Percentiles rank a stretch among this genome's conserved stretches.
phyloP scores from a whole-genome alignment of 2,113 vertebrate species.

The Misgurnus mizolepis region DNA sequence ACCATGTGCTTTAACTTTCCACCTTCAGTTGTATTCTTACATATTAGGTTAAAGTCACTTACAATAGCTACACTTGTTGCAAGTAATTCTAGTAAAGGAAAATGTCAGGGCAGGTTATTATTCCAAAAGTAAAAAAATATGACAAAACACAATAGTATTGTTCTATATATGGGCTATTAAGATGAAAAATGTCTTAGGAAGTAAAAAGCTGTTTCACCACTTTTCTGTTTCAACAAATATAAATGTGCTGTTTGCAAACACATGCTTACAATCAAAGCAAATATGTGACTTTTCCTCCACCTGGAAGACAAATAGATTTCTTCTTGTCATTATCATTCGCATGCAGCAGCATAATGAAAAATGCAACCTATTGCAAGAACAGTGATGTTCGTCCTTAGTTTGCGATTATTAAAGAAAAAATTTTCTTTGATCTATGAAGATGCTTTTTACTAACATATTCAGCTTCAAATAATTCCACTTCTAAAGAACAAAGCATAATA shows the following conservation, averaged over 20 bases:
- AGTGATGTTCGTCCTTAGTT: background rate
- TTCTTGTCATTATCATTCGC: background rate
- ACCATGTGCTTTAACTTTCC: background rate
- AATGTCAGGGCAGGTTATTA: too few species aligned
- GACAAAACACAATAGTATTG: background rate
- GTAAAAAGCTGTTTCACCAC: background rate
- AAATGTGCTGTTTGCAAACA: background rate
- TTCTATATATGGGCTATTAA: background rate
- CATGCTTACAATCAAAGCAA: slow-evolving; percentile 20
- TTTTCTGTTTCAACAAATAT: background rate
- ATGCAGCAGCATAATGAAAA: background rate
- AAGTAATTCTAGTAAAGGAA: too few species aligned
- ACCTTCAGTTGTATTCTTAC: too few species aligned
- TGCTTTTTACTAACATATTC: background rate
- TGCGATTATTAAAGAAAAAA: background rate
- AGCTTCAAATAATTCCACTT: background rate
- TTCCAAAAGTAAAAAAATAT: too few species aligned
- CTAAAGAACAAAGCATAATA: background rate
- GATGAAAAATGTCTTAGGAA: background rate
- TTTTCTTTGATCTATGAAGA: slow-evolving; percentile 12
- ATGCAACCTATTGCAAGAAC: background rate
- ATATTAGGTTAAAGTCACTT: too few species aligned
- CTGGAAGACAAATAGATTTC: slow-evolving; percentile 67
- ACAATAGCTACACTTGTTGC: too few species aligned
- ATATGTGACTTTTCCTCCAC: slow-evolving; percentile 56